phyloP scores from a whole-genome alignment of 2,113 vertebrate genomes.

The Marmota monax region DNA sequence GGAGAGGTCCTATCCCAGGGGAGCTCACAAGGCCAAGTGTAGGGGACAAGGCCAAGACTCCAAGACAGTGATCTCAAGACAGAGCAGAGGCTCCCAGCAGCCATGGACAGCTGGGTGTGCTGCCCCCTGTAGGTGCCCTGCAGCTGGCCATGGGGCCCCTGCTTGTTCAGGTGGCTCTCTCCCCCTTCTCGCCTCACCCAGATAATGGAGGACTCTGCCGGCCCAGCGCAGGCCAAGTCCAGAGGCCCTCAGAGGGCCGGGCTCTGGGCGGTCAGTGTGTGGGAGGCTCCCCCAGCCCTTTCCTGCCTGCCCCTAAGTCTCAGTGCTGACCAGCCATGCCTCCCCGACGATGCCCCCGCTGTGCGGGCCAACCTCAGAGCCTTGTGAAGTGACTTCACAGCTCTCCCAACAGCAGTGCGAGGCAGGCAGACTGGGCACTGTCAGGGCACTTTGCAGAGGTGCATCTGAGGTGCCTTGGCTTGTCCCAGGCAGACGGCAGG shows the following conservation, averaged over 20 bases:
- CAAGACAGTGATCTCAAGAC: not conserved
- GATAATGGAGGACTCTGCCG: not conserved
- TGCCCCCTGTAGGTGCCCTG: not conserved
- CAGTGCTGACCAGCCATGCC: not conserved
- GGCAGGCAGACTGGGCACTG: not conserved
- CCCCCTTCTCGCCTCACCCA: not conserved
- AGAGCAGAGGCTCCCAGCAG: not conserved
- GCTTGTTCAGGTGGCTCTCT: not conserved
- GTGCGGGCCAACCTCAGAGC: not conserved
- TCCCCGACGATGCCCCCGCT: accelerated
- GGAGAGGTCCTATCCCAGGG: not conserved
- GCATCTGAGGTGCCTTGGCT: not conserved
- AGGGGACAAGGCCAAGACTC: not conserved
- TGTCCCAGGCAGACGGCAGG: not conserved
- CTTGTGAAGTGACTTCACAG: too few species aligned
- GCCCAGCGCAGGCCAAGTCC: not conserved
- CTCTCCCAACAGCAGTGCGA: not conserved
- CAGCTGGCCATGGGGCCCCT: not conserved
- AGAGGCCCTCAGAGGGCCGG: not conserved
- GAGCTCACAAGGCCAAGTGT: constrained; percentile 11
- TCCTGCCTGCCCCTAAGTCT: not conserved
- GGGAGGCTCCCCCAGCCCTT: not conserved
- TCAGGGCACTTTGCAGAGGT: not conserved
- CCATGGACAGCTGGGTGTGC: not conserved
- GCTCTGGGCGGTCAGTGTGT: not conserved